phyloP scores from a whole-genome alignment of 2,888 invertebrate species.

The Drymonia ruficornis region DNA sequence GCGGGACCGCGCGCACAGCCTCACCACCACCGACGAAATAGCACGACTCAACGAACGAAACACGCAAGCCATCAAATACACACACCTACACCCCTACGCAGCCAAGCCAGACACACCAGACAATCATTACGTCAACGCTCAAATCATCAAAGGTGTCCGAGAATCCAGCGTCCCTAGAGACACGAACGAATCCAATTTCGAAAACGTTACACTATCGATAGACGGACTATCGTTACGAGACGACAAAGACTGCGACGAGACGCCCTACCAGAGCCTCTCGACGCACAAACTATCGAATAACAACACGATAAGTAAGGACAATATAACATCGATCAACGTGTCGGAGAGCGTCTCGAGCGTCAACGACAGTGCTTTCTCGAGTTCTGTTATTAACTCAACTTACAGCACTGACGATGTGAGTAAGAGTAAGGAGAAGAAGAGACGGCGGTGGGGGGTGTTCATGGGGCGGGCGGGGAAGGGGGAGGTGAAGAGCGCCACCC shows the following conservation, averaged over 20 bases:
- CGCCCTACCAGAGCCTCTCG: constrained; percentile 77
- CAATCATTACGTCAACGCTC: constrained; percentile 77
- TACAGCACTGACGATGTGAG: constrained; percentile 64
- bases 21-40: constrained; percentile 89
- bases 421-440: constrained; percentile 85
- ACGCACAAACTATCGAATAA: constrained; percentile 68
- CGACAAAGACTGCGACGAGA: constrained; percentile 69
- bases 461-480: constrained; percentile 86
- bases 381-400: constrained; percentile 59
- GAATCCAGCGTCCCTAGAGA: constrained; percentile 72
- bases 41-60: constrained; percentile 74
- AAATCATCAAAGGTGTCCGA: constrained; percentile 72
- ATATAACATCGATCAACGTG: constrained; percentile 72
- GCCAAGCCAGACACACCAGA: constrained; percentile 56
- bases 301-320: constrained; percentile 67
- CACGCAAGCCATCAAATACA: constrained; percentile 63
- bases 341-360: constrained; percentile 53
- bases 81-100: constrained; percentile 42
- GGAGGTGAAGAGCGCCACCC: constrained; percentile 87
- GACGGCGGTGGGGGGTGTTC: constrained; percentile 88
- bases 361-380: constrained; percentile 57
- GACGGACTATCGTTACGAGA: constrained; percentile 68
- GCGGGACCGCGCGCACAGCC: constrained; percentile 86
- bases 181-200: constrained; percentile 56
- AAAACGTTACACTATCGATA: constrained; percentile 58